These are phyloP conservation scores for Tethya wilhelma DNA, from an alignment of 37 sponge, comb jelly and placozoan genomes.

Conservation along the genomic window DNA sequence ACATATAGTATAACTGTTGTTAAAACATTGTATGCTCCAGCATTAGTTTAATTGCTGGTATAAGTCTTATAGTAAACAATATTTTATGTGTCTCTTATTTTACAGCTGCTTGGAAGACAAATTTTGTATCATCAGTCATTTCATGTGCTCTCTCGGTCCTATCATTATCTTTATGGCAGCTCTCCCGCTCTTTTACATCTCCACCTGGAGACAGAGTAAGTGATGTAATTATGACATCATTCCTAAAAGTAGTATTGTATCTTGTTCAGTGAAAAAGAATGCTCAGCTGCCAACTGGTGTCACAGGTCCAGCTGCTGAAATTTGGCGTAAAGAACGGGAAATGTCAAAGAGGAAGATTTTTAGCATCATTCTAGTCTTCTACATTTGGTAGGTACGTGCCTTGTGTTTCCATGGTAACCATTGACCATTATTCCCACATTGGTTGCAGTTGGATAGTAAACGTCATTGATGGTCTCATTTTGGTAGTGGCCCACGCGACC, in stretches of 20 bases:
- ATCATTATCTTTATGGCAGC: slow-evolving; percentile 49
- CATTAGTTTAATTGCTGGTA: no score
- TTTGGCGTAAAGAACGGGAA: slow-evolving; percentile 45
- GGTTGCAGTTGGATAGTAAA: slow-evolving; percentile 52
- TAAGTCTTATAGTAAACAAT: no score
- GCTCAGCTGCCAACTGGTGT: slow-evolving; percentile 15
- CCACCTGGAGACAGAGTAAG: slow-evolving; percentile 57
- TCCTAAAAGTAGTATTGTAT: no score
- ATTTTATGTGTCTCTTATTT: not conserved
- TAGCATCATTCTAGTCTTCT: slow-evolving; percentile 60
- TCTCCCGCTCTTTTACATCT: slow-evolving; percentile 50
- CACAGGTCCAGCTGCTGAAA: slow-evolving; percentile 31
- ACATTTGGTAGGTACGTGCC: slow-evolving; percentile 27
- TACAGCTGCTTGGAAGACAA: slow-evolving; percentile 43
- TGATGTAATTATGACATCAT: not conserved
- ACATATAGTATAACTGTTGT: no score
- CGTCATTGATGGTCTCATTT: slow-evolving; percentile 40
- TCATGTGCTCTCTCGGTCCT: slow-evolving; percentile 48
- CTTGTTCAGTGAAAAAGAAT: slow-evolving; percentile 21
- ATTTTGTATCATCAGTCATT: slow-evolving; percentile 47
- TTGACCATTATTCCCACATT: not conserved
- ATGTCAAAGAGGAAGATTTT: slow-evolving; percentile 46
- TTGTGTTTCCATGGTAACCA: not conserved
- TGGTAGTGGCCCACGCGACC: slow-evolving; percentile 26
- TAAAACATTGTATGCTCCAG: no score